phyloP scores from a whole-genome alignment of 2,113 vertebrate genomes.

The Brachyhypopomus gauderio region DNA sequence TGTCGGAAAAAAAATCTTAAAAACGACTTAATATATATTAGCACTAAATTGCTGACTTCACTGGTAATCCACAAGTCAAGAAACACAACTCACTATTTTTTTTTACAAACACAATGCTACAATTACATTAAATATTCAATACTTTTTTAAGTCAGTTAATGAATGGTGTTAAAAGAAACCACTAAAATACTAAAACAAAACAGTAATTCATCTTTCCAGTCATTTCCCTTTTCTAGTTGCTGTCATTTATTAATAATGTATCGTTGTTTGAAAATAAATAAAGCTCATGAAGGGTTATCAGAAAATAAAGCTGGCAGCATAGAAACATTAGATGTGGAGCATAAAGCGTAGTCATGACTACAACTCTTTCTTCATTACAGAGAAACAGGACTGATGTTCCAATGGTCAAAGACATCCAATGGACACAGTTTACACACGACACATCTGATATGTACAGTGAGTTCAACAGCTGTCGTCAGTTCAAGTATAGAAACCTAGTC shows the following conservation, averaged over 20 bases:
- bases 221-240: constrained; percentile 77
- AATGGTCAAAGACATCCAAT: constrained; percentile 47
- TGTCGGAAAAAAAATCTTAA: constrained; percentile 76
- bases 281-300: constrained; percentile 78
- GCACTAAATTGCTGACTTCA: constrained; percentile 86
- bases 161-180: constrained; percentile 85
- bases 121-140: constrained; percentile 86
- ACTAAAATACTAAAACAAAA: constrained; percentile 83
- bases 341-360: constrained; percentile 69
- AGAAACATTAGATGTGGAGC: constrained; percentile 76
- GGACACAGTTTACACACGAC: constrained; percentile 50
- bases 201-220: constrained; percentile 83
- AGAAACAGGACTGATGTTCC: constrained; percentile 44
- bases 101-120: constrained; percentile 87
- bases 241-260: constrained; percentile 81
- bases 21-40: constrained; percentile 82
- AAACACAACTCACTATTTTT: constrained; percentile 86
- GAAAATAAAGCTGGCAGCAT: constrained; percentile 80
- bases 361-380: constrained; percentile 47
- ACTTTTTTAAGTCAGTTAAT: constrained; percentile 85
- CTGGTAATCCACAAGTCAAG: constrained; percentile 85
- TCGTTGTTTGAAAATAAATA: constrained; percentile 80
- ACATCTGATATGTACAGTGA: constrained; percentile 51
- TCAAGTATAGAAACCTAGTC: constrained; percentile 27
- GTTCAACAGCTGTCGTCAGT: constrained; percentile 36